These are phyloP conservation scores for Hoplodrina ambigua DNA, from an alignment of 2,888 invertebrate genomes.

Conservation along the genomic window DNA sequence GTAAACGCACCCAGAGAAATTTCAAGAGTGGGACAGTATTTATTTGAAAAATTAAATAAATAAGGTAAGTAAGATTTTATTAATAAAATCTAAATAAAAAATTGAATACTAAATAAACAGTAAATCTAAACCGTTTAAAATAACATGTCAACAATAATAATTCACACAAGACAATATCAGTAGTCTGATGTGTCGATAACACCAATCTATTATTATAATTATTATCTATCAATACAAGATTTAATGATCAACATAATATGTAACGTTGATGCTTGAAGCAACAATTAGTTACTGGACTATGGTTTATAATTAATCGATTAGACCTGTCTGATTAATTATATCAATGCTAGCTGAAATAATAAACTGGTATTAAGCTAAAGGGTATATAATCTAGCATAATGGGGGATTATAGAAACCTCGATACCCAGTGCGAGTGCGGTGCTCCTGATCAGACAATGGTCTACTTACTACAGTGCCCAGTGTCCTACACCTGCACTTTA, in stretches of 20 bases:
- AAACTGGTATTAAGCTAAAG: background rate
- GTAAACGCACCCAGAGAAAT: no score
- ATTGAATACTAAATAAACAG: background rate
- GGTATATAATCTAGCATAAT: background rate
- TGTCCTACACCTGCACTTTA: no score
- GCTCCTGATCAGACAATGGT: no score
- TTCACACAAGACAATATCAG: background rate
- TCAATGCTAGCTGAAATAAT: conserved; percentile 14
- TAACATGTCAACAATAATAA: background rate
- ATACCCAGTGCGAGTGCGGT: no score
- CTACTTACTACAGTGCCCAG: no score
- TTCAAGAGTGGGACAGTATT: no score
- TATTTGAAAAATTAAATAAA: no score
- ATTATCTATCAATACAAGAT: conserved; percentile 4
- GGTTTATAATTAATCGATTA: conserved; percentile 23
- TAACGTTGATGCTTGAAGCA: conserved; percentile 25
- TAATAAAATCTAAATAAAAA: no score
- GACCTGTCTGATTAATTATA: conserved; percentile 9
- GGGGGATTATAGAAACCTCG: no score
- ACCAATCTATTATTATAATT: background rate
- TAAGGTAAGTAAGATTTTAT: no score
- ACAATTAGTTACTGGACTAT: conserved; percentile 29
- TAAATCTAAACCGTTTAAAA: background rate
- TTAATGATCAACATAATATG: conserved; percentile 43
- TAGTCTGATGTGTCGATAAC: conserved; percentile 7